Evolutionary conservation across 2,797 vertebrate genomes (phyloP).

Genomic region (Scolopax rusticola): DNA sequence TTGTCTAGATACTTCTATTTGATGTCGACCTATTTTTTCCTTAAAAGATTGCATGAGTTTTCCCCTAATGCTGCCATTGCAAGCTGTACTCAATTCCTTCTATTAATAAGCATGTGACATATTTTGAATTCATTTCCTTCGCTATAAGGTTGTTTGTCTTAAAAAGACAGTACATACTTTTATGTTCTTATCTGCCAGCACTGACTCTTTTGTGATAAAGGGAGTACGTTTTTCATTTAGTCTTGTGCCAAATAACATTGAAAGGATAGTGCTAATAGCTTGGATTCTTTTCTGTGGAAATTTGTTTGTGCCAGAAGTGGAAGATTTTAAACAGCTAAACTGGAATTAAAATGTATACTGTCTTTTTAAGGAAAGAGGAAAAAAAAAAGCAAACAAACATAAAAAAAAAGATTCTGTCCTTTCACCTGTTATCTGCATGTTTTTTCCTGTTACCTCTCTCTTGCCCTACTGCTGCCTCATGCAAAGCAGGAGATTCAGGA

Average conservation of each 20-base stretch:
- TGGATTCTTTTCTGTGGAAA: neutral
- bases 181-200: constrained; percentile 36
- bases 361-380: constrained; percentile 65
- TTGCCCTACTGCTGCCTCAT: constrained; percentile 79
- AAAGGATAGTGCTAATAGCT: neutral
- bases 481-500: constrained; percentile 90
- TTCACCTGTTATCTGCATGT: constrained; percentile 83
- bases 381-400: neutral
- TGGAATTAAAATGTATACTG: constrained; percentile 71
- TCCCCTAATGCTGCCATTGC: constrained; percentile 35
- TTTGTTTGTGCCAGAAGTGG: neutral
- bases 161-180: constrained; percentile 69
- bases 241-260: constrained; percentile 19
- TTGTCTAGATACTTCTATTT: constrained; percentile 3
- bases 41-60: constrained; percentile 65
- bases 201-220: neutral
- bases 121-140: constrained; percentile 63
- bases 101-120: constrained; percentile 66
- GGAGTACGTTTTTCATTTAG: constrained; percentile 35
- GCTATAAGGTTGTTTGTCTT: constrained; percentile 60
- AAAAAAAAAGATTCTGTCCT: constrained; percentile 72
- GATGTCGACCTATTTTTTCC: neutral
- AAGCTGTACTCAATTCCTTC: constrained; percentile 62
- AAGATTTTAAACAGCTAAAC: constrained; percentile 17
- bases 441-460: constrained; percentile 79